phyloP scores from a whole-genome alignment of 2,113 vertebrate species.

The Poicephalus gulielmi region DNA sequence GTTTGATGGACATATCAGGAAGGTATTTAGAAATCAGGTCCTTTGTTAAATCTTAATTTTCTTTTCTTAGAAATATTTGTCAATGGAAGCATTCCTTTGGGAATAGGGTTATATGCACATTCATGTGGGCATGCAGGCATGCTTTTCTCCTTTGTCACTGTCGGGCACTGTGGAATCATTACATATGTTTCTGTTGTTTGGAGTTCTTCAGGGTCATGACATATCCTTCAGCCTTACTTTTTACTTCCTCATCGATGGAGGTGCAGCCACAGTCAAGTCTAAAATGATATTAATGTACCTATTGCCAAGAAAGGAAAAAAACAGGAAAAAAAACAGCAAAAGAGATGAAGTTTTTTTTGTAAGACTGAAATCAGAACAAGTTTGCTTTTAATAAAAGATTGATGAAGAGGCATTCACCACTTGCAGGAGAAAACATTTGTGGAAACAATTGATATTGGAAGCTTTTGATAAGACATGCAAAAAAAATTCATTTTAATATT shows the following conservation, averaged over 20 bases:
- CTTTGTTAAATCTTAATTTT: neutral
- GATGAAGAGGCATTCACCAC: slow-evolving; percentile 66
- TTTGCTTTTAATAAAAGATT: slow-evolving; percentile 75
- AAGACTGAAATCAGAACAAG: slow-evolving; percentile 70
- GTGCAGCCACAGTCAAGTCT: slow-evolving; percentile 51
- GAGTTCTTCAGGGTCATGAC: slow-evolving; percentile 10
- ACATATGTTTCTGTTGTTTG: slow-evolving; percentile 11
- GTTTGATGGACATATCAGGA: neutral
- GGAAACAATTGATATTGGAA: slow-evolving; percentile 72
- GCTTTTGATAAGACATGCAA: slow-evolving; percentile 71
- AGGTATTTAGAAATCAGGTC: neutral
- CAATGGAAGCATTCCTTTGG: neutral
- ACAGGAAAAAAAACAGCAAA: neutral
- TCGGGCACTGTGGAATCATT: neutral
- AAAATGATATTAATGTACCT: slow-evolving; percentile 67
- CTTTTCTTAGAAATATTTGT: neutral
- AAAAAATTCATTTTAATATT: slow-evolving; percentile 75
- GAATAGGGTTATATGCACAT: neutral
- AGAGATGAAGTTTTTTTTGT: slow-evolving; percentile 29
- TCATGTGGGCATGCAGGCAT: too few species aligned
- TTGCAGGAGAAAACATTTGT: slow-evolving; percentile 64
- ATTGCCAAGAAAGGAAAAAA: slow-evolving; percentile 41
- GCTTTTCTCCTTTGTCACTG: neutral
- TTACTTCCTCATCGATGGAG: slow-evolving; percentile 59
- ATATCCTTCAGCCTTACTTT: slow-evolving; percentile 53